A percentile compares a stretch with the other conserved stretches of the same genome.
phyloP scores from a whole-genome alignment of 2,888 invertebrate genomes.

The Lathronympha strigana region DNA sequence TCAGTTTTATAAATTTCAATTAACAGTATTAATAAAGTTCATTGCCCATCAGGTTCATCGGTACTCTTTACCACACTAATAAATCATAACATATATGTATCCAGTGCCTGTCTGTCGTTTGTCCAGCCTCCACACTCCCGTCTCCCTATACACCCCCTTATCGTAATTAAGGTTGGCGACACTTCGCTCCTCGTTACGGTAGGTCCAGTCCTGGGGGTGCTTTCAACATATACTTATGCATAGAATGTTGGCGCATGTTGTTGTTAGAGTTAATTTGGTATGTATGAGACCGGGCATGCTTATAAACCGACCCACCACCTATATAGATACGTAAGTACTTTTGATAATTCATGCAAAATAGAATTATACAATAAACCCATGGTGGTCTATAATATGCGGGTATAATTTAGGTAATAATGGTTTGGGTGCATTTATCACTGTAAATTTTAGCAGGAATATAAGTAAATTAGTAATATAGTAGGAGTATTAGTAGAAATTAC shows the following conservation, averaged over 20 bases:
- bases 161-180: slow-evolving; percentile 66
- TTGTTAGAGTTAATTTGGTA: slow-evolving; percentile 6
- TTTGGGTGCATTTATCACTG: no score
- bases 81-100: slow-evolving; percentile 38
- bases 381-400: no score
- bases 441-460: no score
- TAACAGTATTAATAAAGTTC: not conserved
- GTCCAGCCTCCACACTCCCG: slow-evolving; percentile 11
- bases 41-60: not conserved
- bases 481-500: no score
- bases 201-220: slow-evolving; percentile 57
- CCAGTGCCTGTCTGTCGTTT: not conserved
- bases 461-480: no score
- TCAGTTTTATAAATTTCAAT: not conserved
- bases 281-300: not conserved
- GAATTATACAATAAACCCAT: no score
- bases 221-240: slow-evolving; percentile 29
- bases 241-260: slow-evolving; percentile 6
- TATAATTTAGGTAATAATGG: no score
- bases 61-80: slow-evolving; percentile 3
- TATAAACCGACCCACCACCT: no score
- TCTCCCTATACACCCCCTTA: slow-evolving; percentile 36
- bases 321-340: no score
- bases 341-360: no score
- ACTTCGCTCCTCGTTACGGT: slow-evolving; percentile 66